Conservation (phyloP, 1,140 invertebrate genomes). For the Apis dorsata region DNA sequence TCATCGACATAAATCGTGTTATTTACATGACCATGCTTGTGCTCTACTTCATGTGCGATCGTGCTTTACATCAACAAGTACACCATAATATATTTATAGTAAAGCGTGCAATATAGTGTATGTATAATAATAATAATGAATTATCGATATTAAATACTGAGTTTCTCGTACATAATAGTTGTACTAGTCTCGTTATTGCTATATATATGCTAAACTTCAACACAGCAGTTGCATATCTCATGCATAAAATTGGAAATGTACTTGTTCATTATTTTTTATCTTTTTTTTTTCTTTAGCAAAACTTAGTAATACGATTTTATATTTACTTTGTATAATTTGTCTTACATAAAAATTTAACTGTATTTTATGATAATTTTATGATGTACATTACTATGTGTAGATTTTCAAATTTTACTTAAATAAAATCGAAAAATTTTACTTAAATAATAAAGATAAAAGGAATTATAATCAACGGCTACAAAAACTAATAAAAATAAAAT, state of each 20-base stretch:
- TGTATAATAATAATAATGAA: conserved; percentile 44
- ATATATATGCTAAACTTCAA: conserved; percentile 27
- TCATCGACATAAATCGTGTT: conserved; percentile 56
- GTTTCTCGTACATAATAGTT: conserved; percentile 34
- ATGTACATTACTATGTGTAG: background rate
- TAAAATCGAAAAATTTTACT: background rate
- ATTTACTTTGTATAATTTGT: conserved; percentile 1
- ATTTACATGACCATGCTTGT: conserved; percentile 65
- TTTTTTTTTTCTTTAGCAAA: background rate
- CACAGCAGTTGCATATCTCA: conserved; percentile 39
- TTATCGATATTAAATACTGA: conserved; percentile 40
- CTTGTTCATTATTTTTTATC: background rate
- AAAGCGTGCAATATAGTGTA: conserved; percentile 59
- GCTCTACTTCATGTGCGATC: conserved; percentile 62
- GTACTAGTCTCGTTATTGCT: conserved; percentile 16
- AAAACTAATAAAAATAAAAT: conserved; percentile 10
- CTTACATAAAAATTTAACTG: conserved; percentile 13
- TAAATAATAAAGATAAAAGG: background rate
- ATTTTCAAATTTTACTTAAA: conserved; percentile 2
- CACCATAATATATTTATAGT: conserved; percentile 54
- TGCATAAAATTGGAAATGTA: conserved; percentile 29
- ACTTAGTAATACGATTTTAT: conserved; percentile 13
- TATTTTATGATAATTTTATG: background rate
- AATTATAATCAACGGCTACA: conserved; percentile 17
- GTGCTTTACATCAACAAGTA: conserved; percentile 59